These are phyloP conservation scores for Eriocheir sinensis DNA, from an alignment of 1,140 invertebrate genomes.

Conservation along the genomic window DNA sequence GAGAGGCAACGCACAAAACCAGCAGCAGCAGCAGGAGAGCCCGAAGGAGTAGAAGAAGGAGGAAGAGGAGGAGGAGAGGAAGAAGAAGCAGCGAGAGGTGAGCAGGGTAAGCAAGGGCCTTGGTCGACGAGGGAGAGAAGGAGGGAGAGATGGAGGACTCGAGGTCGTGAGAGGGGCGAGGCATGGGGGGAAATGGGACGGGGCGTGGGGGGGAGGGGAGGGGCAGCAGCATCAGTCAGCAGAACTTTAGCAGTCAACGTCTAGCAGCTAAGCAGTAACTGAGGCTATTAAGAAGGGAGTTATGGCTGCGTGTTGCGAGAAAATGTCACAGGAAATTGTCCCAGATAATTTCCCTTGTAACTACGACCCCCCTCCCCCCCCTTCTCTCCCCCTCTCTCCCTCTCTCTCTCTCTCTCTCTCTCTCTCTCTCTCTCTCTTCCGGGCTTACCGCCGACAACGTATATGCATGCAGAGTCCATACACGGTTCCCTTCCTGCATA, in stretches of 20 bases:
- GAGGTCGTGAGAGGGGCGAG: neutral
- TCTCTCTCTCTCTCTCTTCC: conserved; percentile 24
- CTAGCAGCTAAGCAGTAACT: neutral
- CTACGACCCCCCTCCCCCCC: neutral
- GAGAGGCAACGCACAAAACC: neutral
- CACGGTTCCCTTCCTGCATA: neutral
- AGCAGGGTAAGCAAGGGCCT: neutral
- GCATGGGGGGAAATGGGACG: neutral
- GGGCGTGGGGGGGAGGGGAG: neutral
- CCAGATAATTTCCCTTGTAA: conserved; percentile 31
- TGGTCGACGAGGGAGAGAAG: neutral
- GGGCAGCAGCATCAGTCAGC: neutral
- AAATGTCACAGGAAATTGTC: conserved; percentile 20
- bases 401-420: conserved; percentile 49
- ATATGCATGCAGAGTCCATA: neutral
- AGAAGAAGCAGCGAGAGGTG: neutral
- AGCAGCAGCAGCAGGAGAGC: neutral
- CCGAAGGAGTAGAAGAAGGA: neutral
- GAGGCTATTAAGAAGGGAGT: conserved; percentile 21
- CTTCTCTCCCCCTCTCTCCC: neutral
- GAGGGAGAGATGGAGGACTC: neutral
- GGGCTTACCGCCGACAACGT: neutral
- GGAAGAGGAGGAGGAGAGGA: neutral
- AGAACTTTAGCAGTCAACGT: neutral
- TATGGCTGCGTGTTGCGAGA: conserved; percentile 25